phyloP scores from a whole-genome alignment of 92 coral and sea anemone species.

The Heliopora coerulea region DNA sequence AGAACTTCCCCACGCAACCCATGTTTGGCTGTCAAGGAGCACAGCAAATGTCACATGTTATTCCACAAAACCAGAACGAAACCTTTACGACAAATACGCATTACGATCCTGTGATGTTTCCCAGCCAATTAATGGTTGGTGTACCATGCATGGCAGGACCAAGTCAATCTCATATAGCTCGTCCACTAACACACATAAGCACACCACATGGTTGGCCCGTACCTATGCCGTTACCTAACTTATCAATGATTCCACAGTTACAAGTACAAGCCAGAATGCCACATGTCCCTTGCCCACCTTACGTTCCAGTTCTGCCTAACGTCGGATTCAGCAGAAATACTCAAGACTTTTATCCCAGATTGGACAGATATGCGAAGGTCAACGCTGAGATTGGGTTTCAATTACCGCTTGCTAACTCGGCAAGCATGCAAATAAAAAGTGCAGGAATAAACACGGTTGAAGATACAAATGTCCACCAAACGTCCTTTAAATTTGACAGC shows the following conservation, averaged over 20 bases:
- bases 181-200: constrained; percentile 19
- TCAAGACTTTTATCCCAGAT: constrained; percentile 13
- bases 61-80: constrained; percentile 38
- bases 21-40: background rate
- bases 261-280: constrained; percentile 14
- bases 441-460: constrained; percentile 20
- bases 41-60: constrained; percentile 16
- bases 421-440: constrained; percentile 10
- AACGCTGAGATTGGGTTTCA: constrained; percentile 15
- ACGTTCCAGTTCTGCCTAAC: constrained; percentile 37
- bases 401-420: background rate
- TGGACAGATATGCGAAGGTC: constrained; percentile 17
- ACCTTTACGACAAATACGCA: constrained; percentile 25
- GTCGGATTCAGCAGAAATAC: constrained; percentile 23
- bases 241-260: constrained; percentile 15
- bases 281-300: constrained; percentile 21
- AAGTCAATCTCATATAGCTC: constrained; percentile 12
- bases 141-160: constrained; percentile 31
- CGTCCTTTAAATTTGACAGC: constrained; percentile 6
- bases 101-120: constrained; percentile 28
- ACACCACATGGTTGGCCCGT: constrained; percentile 7
- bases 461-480: background rate
- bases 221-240: constrained; percentile 9
- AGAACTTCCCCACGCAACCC: background rate
- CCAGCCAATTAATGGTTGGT: constrained; percentile 20